Evolutionary conservation across 2,888 invertebrate species (phyloP), one percentile per base, ranked within the genome.

Genomic region (Cecidostiba fungosa): DNA sequence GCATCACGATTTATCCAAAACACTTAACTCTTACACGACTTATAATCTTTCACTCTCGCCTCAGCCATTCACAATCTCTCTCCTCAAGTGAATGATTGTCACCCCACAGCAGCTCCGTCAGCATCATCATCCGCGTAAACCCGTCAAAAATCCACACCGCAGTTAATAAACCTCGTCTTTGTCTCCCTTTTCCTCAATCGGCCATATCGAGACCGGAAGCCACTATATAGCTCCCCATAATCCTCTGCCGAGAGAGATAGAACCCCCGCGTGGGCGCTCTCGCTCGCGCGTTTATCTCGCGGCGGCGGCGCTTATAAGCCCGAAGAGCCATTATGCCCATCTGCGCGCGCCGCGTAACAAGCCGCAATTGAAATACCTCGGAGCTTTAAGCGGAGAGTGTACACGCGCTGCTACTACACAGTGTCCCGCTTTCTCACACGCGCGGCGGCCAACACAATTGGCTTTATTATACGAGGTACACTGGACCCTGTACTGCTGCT

Each of bases 291-390:
- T 14, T 47, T 62, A 72, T 23, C 39, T 32, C 10, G 73, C 23
- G 43, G 32, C 4, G 62, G 79, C 80, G 86, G 76, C 83, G 83
- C 82, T 82, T 82, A 82, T 69, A 74, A 82, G 86, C 91, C 90
- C 74, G 26, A 62, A 16, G 47, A 70, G 85, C 92, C 91, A 92
- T 93, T 92, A 92, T 91, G 91, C 89, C 92, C 92, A 92, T 92
- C 92, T 93, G 93, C 91, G 80, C 74, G 54, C 84, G 80, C 88
- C 91, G 89, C 90, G 90, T 92, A 93, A 93, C 93, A 91, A 92
- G 91, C 90, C 90, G 91, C 92, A 93, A 93, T 93, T 93, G 93
- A 93, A 93, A 92, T 92, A 92, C 92, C 91, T 91, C 90, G 66
- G 47, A 50, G 50, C 87, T 73, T 72, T 73, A 73, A 88, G 66